A percentile compares a stretch with the other conserved stretches of the same genome.
Evolutionary conservation across 2,797 vertebrate species (phyloP).

Genomic region (Cyprinodon diabolis): DNA sequence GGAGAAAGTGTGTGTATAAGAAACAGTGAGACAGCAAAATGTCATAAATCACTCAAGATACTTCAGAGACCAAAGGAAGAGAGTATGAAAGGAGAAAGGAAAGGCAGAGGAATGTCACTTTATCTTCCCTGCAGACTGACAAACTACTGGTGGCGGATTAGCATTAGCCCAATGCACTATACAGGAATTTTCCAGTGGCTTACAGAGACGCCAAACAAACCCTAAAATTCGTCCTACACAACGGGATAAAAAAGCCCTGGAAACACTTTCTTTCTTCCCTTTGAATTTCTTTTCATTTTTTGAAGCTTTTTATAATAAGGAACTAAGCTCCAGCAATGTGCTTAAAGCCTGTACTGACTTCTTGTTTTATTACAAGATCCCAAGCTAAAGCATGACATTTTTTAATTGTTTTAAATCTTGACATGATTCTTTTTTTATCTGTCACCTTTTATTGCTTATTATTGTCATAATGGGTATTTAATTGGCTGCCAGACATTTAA

Average conservation of each 20-base stretch:
- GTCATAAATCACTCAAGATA: conserved; percentile 79
- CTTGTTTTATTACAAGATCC: conserved; percentile 37
- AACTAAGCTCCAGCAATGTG: conserved; percentile 25
- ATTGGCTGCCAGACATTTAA: too few relatives aligned
- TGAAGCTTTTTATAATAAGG: conserved; percentile 27
- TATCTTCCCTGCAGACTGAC: conserved; percentile 71
- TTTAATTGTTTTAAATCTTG: conserved; percentile 14
- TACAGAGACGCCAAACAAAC: conserved; percentile 52
- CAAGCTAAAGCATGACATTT: conserved; percentile 27
- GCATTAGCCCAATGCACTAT: conserved; percentile 63
- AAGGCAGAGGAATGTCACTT: conserved; percentile 66
- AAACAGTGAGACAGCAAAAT: conserved; percentile 72
- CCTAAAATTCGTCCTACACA: conserved; percentile 51
- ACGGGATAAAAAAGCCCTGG: conserved; percentile 60
- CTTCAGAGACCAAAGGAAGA: conserved; percentile 56
- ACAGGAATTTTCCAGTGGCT: conserved; percentile 66
- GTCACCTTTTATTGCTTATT: too few relatives aligned
- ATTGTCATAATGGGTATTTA: too few relatives aligned
- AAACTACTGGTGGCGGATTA: conserved; percentile 76
- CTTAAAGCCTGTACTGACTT: conserved; percentile 29
- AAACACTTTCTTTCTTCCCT: conserved; percentile 43
- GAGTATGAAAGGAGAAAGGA: conserved; percentile 45
- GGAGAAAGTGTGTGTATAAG: conserved; percentile 52
- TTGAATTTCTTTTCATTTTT: conserved; percentile 31
- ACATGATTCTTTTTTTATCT: too few relatives aligned